Conservation (phyloP, 1,140 invertebrate species). For the Caenorhabditis latens region DNA sequence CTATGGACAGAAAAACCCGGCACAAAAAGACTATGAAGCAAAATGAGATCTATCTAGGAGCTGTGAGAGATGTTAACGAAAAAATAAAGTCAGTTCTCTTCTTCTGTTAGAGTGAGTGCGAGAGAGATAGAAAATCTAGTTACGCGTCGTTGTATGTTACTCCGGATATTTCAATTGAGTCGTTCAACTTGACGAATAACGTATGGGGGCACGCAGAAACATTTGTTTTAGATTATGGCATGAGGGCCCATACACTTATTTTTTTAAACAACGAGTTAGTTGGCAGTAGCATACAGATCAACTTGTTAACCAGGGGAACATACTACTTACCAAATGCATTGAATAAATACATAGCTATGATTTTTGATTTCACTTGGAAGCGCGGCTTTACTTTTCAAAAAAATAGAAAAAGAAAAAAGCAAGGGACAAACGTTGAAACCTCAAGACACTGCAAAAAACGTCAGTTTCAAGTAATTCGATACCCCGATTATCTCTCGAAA, state of each 20-base stretch:
- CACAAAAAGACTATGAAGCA: slow-evolving; percentile 7
- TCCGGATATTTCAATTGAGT: slow-evolving; percentile 56
- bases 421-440: no score
- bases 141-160: slow-evolving; percentile 51
- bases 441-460: not conserved
- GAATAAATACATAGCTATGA: no score
- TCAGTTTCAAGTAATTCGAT: slow-evolving; percentile 7
- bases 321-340: not conserved
- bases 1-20: not conserved
- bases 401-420: no score
- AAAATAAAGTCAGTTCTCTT: slow-evolving; percentile 44
- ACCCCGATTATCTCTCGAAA: not conserved
- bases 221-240: slow-evolving; percentile 48
- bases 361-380: no score
- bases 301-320: no score
- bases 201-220: slow-evolving; percentile 39
- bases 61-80: slow-evolving; percentile 47
- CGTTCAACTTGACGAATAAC: slow-evolving; percentile 55
- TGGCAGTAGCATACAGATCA: no score
- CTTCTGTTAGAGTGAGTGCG: slow-evolving; percentile 22
- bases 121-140: slow-evolving; percentile 53
- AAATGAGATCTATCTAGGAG: slow-evolving; percentile 49
- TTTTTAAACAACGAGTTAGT: no score
- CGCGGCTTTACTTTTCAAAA: no score
- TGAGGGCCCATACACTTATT: not conserved